phyloP scores from a whole-genome alignment of 1,140 invertebrate species.

The Neodiprion virginianus region DNA sequence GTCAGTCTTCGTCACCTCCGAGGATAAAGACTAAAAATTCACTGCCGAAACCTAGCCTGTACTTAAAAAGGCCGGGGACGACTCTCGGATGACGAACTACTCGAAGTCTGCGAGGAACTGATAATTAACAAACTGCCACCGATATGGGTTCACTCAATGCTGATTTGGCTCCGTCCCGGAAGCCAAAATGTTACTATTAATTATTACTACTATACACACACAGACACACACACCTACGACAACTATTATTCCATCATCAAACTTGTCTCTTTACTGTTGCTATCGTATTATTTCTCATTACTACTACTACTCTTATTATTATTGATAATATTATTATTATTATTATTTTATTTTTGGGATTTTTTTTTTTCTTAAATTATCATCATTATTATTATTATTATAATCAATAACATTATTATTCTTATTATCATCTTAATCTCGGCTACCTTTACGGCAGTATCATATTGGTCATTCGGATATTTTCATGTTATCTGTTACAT shows the following conservation, averaged over 20 bases:
- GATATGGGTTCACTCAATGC: background rate
- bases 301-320: background rate
- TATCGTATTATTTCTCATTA: no score
- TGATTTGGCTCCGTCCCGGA: background rate
- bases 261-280: no score
- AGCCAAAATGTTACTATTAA: constrained; percentile 6
- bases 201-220: background rate
- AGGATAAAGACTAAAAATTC: constrained; percentile 98
- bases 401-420: no score
- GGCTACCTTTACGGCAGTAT: no score
- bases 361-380: no score
- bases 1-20: constrained; percentile 60
- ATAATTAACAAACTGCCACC: background rate
- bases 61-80: constrained; percentile 97
- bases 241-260: background rate
- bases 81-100: constrained; percentile 89
- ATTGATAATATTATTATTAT: background rate
- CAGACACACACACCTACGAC: background rate
- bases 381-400: no score
- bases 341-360: no score
- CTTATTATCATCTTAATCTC: no score
- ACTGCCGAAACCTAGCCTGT: constrained; percentile 98
- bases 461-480: background rate
- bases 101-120: constrained; percentile 50
- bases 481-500: background rate